A percentile compares a stretch with the other conserved stretches of the same genome.
These are phyloP conservation scores for Neotoxoptera formosana DNA, from an alignment of 1,140 invertebrate species.

Conservation along the genomic window DNA sequence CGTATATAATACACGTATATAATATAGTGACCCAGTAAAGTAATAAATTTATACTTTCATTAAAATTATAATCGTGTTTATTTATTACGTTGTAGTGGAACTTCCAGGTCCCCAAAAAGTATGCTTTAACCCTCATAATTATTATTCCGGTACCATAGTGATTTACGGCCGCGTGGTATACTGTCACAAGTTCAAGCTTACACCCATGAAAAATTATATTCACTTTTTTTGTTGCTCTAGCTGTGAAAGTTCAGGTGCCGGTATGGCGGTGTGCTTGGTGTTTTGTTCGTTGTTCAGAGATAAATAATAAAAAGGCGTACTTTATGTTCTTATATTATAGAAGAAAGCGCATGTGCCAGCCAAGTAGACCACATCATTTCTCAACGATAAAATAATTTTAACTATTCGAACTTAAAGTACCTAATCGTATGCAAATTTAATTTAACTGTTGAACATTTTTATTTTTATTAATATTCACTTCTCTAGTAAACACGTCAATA, in stretches of 20 bases:
- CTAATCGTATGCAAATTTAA: background rate
- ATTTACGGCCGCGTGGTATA: conserved; percentile 5
- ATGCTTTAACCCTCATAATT: conserved; percentile 56
- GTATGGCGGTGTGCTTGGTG: background rate
- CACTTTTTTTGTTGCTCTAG: background rate
- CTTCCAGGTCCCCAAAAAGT: conserved; percentile 22
- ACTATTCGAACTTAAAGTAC: background rate
- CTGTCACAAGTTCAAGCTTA: conserved; percentile 29
- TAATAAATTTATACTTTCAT: conserved; percentile 56
- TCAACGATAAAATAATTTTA: background rate
- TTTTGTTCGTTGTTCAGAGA: background rate
- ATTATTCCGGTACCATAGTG: conserved; percentile 43
- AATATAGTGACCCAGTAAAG: conserved; percentile 33
- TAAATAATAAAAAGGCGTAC: background rate
- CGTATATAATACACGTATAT: background rate
- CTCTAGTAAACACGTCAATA: background rate
- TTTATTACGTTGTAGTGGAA: conserved; percentile 47
- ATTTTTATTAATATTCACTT: background rate
- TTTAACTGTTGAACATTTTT: background rate
- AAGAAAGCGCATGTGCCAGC: background rate
- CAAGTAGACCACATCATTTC: background rate
- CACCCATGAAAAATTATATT: conserved; percentile 22
- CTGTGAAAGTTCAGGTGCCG: background rate
- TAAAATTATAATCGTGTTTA: conserved; percentile 56
- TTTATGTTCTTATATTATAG: background rate